These are phyloP conservation scores for Creontiades dilutus DNA, from an alignment of 2,888 invertebrate species.

Conservation along the genomic window DNA sequence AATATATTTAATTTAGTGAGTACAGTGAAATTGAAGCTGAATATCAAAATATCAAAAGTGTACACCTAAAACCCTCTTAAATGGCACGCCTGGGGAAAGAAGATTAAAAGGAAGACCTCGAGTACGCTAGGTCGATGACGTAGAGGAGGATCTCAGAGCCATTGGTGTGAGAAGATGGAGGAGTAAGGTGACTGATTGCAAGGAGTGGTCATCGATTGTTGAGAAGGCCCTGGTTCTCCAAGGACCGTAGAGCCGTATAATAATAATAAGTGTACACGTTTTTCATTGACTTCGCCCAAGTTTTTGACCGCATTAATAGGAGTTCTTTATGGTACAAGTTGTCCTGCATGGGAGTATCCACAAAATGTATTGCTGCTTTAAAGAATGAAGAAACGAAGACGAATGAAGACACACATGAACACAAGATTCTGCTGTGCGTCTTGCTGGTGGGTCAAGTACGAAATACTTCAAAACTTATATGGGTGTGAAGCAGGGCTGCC, in stretches of 20 bases:
- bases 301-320: background rate
- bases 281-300: background rate
- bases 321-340: background rate
- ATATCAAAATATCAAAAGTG: background rate
- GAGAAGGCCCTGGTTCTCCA: too few species aligned
- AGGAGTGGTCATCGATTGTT: too few species aligned
- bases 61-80: too few species aligned
- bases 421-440: background rate
- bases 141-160: too few species aligned
- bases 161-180: too few species aligned
- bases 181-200: too few species aligned
- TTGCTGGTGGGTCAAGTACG: background rate
- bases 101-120: too few species aligned
- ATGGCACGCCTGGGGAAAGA: too few species aligned
- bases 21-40: background rate
- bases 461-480: background rate
- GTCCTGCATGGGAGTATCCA: background rate
- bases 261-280: too few species aligned
- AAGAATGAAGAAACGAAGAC: background rate
- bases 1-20: background rate
- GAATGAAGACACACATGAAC: too few species aligned
- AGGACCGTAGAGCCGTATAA: too few species aligned
- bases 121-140: too few species aligned
- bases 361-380: background rate
- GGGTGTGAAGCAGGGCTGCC: slow-evolving; percentile 15